These are phyloP conservation scores for Papilio machaon DNA, from an alignment of 1,140 invertebrate species.

Conservation along the genomic window DNA sequence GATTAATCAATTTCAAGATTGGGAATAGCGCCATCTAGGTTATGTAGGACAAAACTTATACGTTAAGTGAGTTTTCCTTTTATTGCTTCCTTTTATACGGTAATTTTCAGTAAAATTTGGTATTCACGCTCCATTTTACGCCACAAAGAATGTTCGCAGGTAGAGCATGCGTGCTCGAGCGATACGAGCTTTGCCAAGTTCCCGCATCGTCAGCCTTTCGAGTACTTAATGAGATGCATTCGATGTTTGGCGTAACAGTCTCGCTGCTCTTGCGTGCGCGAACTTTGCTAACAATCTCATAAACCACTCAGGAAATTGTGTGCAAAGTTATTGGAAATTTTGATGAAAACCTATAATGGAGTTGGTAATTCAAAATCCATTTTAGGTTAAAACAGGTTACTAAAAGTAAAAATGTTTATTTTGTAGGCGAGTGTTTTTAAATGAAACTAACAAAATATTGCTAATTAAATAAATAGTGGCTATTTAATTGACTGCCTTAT, in stretches of 20 bases:
- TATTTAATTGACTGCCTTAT: not conserved
- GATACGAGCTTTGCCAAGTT: slow-evolving; percentile 36
- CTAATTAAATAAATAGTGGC: no score
- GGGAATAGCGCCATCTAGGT: not conserved
- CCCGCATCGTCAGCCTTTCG: slow-evolving; percentile 4
- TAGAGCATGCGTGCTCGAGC: slow-evolving; percentile 34
- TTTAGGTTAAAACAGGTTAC: not conserved
- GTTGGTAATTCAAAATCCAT: not conserved
- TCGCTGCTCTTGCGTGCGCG: not conserved
- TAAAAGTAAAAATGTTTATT: not conserved
- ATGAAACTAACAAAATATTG: no score
- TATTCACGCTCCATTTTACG: not conserved
- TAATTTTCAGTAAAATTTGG: not conserved
- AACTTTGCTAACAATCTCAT: not conserved
- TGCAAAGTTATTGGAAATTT: slow-evolving; percentile 7
- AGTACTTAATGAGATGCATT: slow-evolving; percentile 45
- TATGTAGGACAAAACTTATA: not conserved
- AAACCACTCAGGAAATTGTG: not conserved
- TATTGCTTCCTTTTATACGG: not conserved
- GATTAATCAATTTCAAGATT: not conserved
- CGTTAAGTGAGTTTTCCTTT: not conserved
- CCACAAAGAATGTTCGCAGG: slow-evolving; percentile 13
- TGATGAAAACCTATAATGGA: slow-evolving; percentile 5
- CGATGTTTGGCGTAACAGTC: slow-evolving; percentile 23
- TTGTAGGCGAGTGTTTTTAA: not conserved